phyloP scores from a whole-genome alignment of 1,140 invertebrate genomes.

The Drosophila repletoides region DNA sequence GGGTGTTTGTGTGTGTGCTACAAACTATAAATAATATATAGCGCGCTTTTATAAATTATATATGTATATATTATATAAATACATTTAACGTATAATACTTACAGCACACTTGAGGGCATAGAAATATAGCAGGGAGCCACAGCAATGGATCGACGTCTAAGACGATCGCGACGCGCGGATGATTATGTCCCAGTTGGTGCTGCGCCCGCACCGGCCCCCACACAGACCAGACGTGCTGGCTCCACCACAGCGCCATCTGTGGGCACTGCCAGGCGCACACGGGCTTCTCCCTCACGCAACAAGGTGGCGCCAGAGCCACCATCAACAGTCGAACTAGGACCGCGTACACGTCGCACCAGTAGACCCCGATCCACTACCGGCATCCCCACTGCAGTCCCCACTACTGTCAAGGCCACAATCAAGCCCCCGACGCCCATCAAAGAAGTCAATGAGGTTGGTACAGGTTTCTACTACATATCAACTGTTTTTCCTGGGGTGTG shows the following conservation, averaged over 20 bases:
- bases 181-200: slow-evolving; percentile 19
- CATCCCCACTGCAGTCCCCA: slow-evolving; percentile 7
- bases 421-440: slow-evolving; percentile 62
- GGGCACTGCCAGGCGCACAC: slow-evolving; percentile 43
- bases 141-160: slow-evolving; percentile 64
- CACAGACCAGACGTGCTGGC: slow-evolving; percentile 36
- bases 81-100: slow-evolving; percentile 21
- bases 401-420: slow-evolving; percentile 26
- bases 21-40: slow-evolving; percentile 70
- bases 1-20: slow-evolving; percentile 20
- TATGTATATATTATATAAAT: slow-evolving; percentile 22
- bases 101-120: slow-evolving; percentile 27
- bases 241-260: slow-evolving; percentile 4
- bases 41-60: slow-evolving; percentile 27
- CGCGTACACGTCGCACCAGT: slow-evolving; percentile 65
- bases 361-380: slow-evolving; percentile 56
- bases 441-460: slow-evolving; percentile 60
- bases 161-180: slow-evolving; percentile 60
- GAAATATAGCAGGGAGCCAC: slow-evolving; percentile 2
- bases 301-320: slow-evolving; percentile 22
- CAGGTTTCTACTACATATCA: not conserved
- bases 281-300: slow-evolving; percentile 60
- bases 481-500: not conserved
- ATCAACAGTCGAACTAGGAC: not conserved
- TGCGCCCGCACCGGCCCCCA: not conserved